phyloP scores from a whole-genome alignment of 2,113 vertebrate species.

The Barbus barbus region DNA sequence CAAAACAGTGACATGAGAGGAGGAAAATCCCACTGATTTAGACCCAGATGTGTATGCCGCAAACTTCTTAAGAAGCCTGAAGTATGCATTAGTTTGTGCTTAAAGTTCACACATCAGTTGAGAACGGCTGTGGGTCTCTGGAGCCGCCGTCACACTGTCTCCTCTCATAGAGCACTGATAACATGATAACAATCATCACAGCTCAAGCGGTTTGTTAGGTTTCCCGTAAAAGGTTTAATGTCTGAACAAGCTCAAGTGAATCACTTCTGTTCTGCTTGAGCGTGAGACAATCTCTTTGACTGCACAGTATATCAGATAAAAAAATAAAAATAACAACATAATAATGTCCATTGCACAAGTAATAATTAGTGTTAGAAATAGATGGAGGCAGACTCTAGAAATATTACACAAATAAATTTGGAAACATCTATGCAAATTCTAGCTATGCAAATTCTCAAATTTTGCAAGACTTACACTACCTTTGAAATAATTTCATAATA shows the following conservation, averaged over 20 bases:
- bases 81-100: neutral
- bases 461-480: too few species aligned
- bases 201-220: constrained; percentile 28
- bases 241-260: constrained; percentile 34
- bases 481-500: too few species aligned
- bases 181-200: constrained; percentile 39
- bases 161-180: constrained; percentile 19
- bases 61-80: neutral
- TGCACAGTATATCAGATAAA: neutral
- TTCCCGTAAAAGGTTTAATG: constrained; percentile 31
- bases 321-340: neutral
- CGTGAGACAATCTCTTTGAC: neutral
- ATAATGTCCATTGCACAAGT: too few species aligned
- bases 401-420: too few species aligned
- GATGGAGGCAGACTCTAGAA: too few species aligned
- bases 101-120: neutral
- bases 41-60: neutral
- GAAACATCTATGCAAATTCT: too few species aligned
- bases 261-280: neutral
- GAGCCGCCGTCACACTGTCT: neutral
- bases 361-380: too few species aligned
- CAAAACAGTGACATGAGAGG: neutral
- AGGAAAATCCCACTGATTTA: neutral
- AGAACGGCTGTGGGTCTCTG: neutral
- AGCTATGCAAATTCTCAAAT: too few species aligned